Conservation (phyloP, 2,797 vertebrate species). For the Chrosomus eos region DNA sequence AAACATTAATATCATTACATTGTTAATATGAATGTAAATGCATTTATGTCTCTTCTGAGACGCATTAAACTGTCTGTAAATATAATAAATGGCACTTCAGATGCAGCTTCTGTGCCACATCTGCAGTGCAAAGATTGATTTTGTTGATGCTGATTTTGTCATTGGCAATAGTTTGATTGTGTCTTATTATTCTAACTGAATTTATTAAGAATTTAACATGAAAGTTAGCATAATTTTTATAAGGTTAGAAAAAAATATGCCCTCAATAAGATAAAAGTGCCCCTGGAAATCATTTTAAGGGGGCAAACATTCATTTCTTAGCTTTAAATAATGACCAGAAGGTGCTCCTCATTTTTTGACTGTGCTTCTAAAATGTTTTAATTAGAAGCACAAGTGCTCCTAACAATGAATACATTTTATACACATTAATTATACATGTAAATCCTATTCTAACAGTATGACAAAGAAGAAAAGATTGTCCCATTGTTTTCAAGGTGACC, state of each 20-base stretch:
- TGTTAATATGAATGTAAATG: too few relatives aligned
- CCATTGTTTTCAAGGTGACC: neutral
- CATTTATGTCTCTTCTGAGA: too few relatives aligned
- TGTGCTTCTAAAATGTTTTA: neutral
- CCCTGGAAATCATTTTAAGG: neutral
- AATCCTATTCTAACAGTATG: neutral
- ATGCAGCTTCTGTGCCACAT: too few relatives aligned
- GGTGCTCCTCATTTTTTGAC: neutral
- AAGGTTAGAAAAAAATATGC: neutral
- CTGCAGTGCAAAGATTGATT: neutral
- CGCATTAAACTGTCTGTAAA: neutral
- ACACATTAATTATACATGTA: neutral
- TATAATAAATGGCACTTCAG: neutral
- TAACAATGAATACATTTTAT: neutral
- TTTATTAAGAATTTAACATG: neutral
- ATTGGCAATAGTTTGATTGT: neutral
- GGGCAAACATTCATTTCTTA: neutral
- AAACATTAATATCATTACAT: too few relatives aligned
- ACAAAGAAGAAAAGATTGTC: neutral
- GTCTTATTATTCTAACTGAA: neutral
- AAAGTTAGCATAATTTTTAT: neutral
- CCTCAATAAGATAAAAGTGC: neutral
- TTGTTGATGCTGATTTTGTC: neutral
- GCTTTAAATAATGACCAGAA: neutral
- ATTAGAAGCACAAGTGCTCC: neutral